Percentiles rank a stretch among this genome's conserved stretches.
These are phyloP conservation scores for Solenopsis invicta DNA, from an alignment of 1,140 invertebrate species.

Conservation along the genomic window DNA sequence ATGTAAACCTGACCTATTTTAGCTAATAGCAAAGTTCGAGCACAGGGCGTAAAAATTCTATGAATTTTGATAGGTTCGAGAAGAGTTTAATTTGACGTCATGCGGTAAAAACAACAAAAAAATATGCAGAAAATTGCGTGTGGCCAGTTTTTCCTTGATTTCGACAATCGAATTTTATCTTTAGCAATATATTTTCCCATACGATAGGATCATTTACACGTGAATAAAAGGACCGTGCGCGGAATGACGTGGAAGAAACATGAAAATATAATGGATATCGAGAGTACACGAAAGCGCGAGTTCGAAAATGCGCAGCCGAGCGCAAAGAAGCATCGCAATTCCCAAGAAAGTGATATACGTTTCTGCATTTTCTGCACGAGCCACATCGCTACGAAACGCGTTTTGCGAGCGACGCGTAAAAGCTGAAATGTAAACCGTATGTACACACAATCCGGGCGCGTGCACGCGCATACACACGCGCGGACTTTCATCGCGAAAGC, in stretches of 20 bases:
- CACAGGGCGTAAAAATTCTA: neutral
- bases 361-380: constrained; percentile 48
- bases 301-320: neutral
- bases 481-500: constrained; percentile 75
- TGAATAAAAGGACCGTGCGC: neutral
- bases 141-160: neutral
- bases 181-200: neutral
- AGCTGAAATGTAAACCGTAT: constrained; percentile 7
- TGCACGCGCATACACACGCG: constrained; percentile 15
- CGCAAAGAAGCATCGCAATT: neutral
- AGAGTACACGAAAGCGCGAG: constrained; percentile 14
- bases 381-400: neutral
- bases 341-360: constrained; percentile 35
- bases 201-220: neutral
- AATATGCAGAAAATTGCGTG: neutral
- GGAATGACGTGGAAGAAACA: neutral
- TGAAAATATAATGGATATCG: neutral
- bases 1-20: constrained; percentile 38
- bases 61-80: neutral
- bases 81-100: no score
- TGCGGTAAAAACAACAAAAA: neutral
- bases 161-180: neutral
- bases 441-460: constrained; percentile 19
- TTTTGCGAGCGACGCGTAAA: neutral
- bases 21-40: neutral